A percentile compares a stretch with the other conserved stretches of the same genome.
These are phyloP conservation scores for Microplitis demolitor DNA, from an alignment of 1,140 invertebrate genomes.

Conservation along the genomic window DNA sequence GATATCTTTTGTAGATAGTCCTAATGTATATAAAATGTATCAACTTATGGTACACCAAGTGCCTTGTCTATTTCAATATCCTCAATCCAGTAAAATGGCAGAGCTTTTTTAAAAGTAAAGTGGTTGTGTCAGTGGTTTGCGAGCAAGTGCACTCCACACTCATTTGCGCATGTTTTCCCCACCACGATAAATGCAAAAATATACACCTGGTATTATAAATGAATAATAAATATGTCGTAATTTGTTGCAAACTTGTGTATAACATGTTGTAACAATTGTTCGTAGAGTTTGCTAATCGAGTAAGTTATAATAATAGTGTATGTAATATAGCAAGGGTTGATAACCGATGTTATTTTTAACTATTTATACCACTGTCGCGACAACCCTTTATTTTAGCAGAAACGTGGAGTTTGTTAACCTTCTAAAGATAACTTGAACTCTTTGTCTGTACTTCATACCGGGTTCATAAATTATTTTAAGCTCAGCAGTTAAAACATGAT, in stretches of 20 bases:
- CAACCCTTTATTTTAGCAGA: not conserved
- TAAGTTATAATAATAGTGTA: not conserved
- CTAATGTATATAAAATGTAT: not conserved
- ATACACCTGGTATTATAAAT: not conserved
- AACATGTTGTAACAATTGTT: not conserved
- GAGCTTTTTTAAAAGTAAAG: not conserved
- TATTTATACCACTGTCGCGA: not conserved
- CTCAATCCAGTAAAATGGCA: not conserved
- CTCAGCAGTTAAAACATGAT: no score
- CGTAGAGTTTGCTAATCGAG: not conserved
- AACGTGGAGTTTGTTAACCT: not conserved
- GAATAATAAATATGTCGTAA: not conserved
- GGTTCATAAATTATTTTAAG: no score
- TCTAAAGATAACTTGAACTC: not conserved
- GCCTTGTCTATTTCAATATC: not conserved
- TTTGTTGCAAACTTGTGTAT: not conserved
- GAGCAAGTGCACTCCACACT: not conserved
- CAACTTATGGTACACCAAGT: not conserved
- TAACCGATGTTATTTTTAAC: not conserved
- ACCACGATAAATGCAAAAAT: not conserved
- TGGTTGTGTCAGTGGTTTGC: not conserved
- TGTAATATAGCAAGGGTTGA: not conserved
- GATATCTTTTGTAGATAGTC: not conserved
- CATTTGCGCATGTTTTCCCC: not conserved
- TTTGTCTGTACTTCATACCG: not conserved